Conservation (phyloP, 2,797 vertebrate species). For the Microcaecilia unicolor region DNA sequence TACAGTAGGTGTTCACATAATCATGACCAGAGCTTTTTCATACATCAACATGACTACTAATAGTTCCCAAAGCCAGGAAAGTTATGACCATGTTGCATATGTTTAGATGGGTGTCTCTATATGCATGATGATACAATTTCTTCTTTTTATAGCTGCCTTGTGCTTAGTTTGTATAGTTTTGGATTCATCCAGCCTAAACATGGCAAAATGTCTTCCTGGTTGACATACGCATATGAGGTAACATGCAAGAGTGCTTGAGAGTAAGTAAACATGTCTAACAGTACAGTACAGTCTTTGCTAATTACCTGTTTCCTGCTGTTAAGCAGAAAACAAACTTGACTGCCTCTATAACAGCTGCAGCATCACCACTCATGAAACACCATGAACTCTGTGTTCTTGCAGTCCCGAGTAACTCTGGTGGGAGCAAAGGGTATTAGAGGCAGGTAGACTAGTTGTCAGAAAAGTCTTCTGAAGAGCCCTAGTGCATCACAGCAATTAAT, state of each 20-base stretch:
- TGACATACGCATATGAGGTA: too few species aligned
- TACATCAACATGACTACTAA: too few species aligned
- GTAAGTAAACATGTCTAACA: slow-evolving; percentile 26
- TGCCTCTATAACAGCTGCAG: slow-evolving; percentile 50
- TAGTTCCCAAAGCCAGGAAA: too few species aligned
- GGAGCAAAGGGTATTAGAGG: slow-evolving; percentile 35
- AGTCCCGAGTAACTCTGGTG: slow-evolving; percentile 37
- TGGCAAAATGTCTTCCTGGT: too few species aligned
- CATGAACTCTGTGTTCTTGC: slow-evolving; percentile 35
- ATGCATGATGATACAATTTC: too few species aligned
- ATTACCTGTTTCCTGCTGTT: slow-evolving; percentile 59
- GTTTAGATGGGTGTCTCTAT: too few species aligned
- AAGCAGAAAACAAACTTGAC: slow-evolving; percentile 50
- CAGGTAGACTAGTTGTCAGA: slow-evolving; percentile 64
- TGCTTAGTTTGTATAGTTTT: too few species aligned
- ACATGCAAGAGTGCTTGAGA: slow-evolving; percentile 19
- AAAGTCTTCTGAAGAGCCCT: slow-evolving; percentile 64
- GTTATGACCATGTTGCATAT: too few species aligned
- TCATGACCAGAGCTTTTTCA: too few species aligned
- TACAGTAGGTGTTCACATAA: too few species aligned
- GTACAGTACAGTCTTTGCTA: slow-evolving; percentile 36
- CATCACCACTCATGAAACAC: slow-evolving; percentile 32
- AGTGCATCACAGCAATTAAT: slow-evolving; percentile 88
- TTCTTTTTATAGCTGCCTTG: too few species aligned
- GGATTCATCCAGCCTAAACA: too few species aligned